Evolutionary conservation across 2,888 invertebrate genomes (phyloP).

Genomic region (Synergus laeviventris): DNA sequence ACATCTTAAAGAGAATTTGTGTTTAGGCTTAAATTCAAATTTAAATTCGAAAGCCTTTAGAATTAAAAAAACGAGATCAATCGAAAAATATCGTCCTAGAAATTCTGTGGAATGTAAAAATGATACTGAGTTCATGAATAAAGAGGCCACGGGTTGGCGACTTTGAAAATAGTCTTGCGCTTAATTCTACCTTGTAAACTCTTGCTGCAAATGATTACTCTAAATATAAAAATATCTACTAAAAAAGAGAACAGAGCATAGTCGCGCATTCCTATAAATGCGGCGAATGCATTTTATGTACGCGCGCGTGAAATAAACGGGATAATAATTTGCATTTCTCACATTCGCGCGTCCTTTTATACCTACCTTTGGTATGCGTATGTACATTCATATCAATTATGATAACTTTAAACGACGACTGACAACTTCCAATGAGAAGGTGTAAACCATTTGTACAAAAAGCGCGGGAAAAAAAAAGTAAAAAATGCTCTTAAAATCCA

Average conservation of each 20-base stretch:
- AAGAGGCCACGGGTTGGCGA: constrained; percentile 24
- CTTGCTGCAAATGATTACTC: constrained; percentile 36
- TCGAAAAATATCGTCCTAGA: not conserved
- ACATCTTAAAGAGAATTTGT: not conserved
- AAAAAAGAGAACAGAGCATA: constrained; percentile 36
- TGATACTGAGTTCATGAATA: constrained; percentile 7
- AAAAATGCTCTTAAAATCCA: constrained; percentile 7
- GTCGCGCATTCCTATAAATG: constrained; percentile 15
- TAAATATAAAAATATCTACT: constrained; percentile 39
- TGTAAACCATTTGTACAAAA: constrained; percentile 34
- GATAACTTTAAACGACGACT: constrained; percentile 7
- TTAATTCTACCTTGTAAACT: constrained; percentile 32
- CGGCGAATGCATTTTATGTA: constrained; percentile 19
- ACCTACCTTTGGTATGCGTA: constrained; percentile 34
- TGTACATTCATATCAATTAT: constrained; percentile 27
- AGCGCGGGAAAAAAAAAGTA: not conserved
- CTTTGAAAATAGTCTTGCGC: constrained; percentile 25
- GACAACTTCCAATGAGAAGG: constrained; percentile 10
- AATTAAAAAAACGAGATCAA: not conserved
- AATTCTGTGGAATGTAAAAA: not conserved
- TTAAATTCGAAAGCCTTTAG: not conserved
- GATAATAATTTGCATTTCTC: constrained; percentile 21
- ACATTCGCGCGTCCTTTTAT: constrained; percentile 32
- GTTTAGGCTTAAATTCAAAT: not conserved
- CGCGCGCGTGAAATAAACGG: constrained; percentile 37